Percentiles rank a stretch among this genome's conserved stretches.
phyloP scores from a whole-genome alignment of 2,888 invertebrate genomes.

The Plagodis dolabraria region DNA sequence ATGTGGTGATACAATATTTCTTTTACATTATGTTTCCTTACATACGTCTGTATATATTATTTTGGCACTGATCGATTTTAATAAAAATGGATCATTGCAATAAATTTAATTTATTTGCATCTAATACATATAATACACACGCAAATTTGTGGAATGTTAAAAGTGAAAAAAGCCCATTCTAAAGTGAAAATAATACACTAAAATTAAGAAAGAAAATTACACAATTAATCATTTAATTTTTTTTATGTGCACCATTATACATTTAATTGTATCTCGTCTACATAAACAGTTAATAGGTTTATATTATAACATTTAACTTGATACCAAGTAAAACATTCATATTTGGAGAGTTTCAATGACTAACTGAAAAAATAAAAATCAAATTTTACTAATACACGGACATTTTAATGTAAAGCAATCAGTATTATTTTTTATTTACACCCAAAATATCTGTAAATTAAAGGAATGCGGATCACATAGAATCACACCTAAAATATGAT shows the following conservation, averaged over 20 bases:
- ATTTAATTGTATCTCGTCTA: too few species aligned
- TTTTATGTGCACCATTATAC: too few species aligned
- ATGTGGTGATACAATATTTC: background rate
- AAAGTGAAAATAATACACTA: slow-evolving; percentile 6
- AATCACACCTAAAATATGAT: slow-evolving; percentile 9
- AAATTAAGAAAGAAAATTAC: background rate
- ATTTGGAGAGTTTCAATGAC: too few species aligned
- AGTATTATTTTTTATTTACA: background rate
- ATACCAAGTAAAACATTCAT: too few species aligned
- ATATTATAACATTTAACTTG: too few species aligned
- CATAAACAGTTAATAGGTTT: too few species aligned
- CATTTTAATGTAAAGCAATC: too few species aligned
- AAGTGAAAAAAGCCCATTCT: slow-evolving; percentile 15
- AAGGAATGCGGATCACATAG: slow-evolving; percentile 17
- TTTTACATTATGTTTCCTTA: background rate
- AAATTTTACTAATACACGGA: too few species aligned
- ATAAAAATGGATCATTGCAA: slow-evolving; percentile 18
- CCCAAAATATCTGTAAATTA: background rate
- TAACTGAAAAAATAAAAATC: too few species aligned
- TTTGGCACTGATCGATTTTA: slow-evolving; percentile 16
- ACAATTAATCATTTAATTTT: too few species aligned
- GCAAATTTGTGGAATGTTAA: slow-evolving; percentile 25
- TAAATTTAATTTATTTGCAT: slow-evolving; percentile 2
- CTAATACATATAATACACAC: slow-evolving; percentile 5
- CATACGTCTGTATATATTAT: background rate